Conservation (phyloP, 2,888 invertebrate genomes). For the Machimus rusticus region DNA sequence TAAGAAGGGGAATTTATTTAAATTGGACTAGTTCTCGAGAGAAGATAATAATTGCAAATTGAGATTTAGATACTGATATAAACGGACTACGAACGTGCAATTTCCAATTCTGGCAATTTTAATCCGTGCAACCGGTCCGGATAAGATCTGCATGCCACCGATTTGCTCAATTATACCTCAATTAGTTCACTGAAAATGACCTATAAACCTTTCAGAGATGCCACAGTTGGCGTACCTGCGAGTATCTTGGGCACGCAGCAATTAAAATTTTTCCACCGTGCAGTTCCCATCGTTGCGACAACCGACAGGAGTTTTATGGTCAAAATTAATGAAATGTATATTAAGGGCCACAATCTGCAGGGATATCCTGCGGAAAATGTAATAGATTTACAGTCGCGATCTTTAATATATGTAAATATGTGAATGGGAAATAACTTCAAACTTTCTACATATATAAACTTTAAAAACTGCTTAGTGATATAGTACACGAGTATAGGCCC, state of each 20-base stretch:
- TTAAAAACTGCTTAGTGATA: too few species aligned
- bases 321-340: slow-evolving; percentile 9
- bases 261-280: neutral
- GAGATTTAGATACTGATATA: neutral
- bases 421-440: too few species aligned
- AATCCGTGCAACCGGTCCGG: neutral
- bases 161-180: slow-evolving; percentile 10
- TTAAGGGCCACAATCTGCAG: neutral
- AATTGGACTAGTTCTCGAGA: slow-evolving; percentile 13
- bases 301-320: neutral
- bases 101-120: neutral
- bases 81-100: neutral
- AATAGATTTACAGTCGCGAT: neutral
- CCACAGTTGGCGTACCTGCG: neutral
- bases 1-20: slow-evolving; percentile 15
- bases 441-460: too few species aligned
- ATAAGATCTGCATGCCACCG: neutral
- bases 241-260: neutral
- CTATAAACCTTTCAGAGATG: slow-evolving; percentile 13
- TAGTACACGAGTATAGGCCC: too few species aligned
- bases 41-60: slow-evolving; percentile 18
- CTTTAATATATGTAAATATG: too few species aligned
- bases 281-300: neutral
- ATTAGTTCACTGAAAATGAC: slow-evolving; percentile 24
- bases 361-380: neutral